These are phyloP conservation scores for Bombus polaris DNA, from an alignment of 1,140 invertebrate genomes.

Conservation along the genomic window DNA sequence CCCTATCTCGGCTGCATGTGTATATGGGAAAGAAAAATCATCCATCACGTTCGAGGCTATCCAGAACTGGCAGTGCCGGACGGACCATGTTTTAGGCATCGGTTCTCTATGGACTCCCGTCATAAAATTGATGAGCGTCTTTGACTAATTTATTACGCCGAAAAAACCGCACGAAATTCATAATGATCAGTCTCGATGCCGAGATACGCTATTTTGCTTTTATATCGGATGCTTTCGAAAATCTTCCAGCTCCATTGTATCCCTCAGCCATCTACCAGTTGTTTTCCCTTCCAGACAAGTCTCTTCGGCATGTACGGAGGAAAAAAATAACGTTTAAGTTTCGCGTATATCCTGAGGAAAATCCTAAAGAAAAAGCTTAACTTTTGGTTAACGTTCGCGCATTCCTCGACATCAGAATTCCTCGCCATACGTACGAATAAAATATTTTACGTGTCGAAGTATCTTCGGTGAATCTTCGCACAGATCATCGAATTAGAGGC, in stretches of 20 bases:
- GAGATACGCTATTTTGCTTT: constrained; percentile 51
- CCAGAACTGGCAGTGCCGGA: constrained; percentile 74
- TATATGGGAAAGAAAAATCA: constrained; percentile 78
- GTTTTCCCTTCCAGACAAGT: background rate
- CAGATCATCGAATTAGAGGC: constrained; percentile 34
- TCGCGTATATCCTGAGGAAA: no score
- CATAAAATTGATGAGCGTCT: constrained; percentile 81
- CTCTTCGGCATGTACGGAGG: background rate
- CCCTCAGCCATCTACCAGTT: background rate
- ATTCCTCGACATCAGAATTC: background rate
- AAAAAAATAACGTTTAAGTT: background rate
- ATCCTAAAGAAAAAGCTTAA: background rate
- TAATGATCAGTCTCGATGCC: constrained; percentile 70
- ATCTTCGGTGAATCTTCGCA: background rate
- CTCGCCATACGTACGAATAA: background rate
- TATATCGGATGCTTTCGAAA: constrained; percentile 27
- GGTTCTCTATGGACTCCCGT: constrained; percentile 74
- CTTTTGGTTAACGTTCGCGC: background rate
- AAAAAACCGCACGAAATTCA: constrained; percentile 78
- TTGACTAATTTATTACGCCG: constrained; percentile 80
- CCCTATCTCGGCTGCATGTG: constrained; percentile 35
- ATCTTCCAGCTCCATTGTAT: background rate
- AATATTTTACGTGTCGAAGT: background rate
- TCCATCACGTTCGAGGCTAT: constrained; percentile 81
- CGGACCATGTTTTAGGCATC: constrained; percentile 78